Base-by-base conservation (phyloP, 2,888 invertebrate genomes). In the Ophraella communa region DNA sequence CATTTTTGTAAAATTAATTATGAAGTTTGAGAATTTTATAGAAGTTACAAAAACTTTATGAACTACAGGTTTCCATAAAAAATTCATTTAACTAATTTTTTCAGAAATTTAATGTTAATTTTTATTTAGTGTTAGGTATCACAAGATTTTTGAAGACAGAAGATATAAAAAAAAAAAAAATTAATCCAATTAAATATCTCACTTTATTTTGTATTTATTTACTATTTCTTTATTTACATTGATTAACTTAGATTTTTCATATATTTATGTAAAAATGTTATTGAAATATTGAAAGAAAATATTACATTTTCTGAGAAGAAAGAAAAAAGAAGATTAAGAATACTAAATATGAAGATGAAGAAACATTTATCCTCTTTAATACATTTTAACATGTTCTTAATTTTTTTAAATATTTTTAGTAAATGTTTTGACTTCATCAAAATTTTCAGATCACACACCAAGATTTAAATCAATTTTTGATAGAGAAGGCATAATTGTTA, bases 381-480 rank as follows among this genome's bases (percentile, higher is more conserved):
- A n/a, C n/a, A n/a, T n/a, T n/a, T n/a, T n/a, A n/a, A n/a, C n/a
- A n/a, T 45, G 10, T 1, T 20, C 21, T 10, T 11, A 42, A 42
- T 17, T 14, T 42, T 8, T 17, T 2, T 11, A 42, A 11, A 1
- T 11, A 20, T 21, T 45, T 21, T 21, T 21, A 21, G 21, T 20
- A 10, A 20, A 21, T 21, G 3, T 20, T 45, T 45, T 21, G 11
- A 45, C 17, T 14, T 39, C n/a, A n/a, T 39, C 39, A n/a, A 39
- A 39, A 44, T 56, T 56, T 56, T 56, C 23, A 56, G 55, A 56
- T 56, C 24, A 27, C n/a, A 27, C 35, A 56, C 55, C 18, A 23
- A 56, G 14, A 21, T 17, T 18, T 20, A 30, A 27, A 47, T 20
- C 57, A 0, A 47, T 57, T 30, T 57, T 57, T 47, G 57, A 57